phyloP scores from a whole-genome alignment of 2,113 vertebrate species.

The Alaudala cheleensis region DNA sequence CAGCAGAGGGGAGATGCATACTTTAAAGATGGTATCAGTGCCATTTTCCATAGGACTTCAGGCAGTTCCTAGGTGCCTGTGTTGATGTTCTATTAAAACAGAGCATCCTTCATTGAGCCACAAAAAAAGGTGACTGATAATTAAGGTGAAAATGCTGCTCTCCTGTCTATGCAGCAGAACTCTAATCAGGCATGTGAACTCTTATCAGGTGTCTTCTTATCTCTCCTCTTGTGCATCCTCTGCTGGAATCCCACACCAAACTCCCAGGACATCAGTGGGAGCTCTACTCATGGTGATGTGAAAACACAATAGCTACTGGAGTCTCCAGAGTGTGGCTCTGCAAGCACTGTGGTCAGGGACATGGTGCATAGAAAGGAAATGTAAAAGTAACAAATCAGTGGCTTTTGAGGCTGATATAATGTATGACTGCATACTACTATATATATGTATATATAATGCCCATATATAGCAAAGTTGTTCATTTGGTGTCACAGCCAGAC shows the following conservation, averaged over 20 bases:
- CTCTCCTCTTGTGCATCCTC: background rate
- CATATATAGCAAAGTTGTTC: background rate
- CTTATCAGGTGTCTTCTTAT: constrained; percentile 40
- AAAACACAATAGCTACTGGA: background rate
- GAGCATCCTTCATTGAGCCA: background rate
- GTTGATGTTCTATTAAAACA: constrained; percentile 1
- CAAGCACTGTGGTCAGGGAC: background rate
- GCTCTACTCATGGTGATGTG: background rate
- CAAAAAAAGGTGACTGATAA: constrained; percentile 49
- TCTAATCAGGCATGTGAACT: background rate
- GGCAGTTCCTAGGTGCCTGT: background rate
- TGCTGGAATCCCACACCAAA: background rate
- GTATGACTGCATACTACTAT: background rate
- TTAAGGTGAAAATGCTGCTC: constrained; percentile 46
- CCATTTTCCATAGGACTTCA: background rate
- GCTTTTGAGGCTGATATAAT: background rate
- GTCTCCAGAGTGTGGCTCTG: background rate
- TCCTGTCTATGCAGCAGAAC: background rate
- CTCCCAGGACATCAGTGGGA: background rate
- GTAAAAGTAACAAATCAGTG: background rate
- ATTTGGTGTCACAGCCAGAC: background rate
- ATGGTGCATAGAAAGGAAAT: background rate
- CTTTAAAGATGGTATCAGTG: constrained; percentile 25
- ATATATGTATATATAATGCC: background rate
- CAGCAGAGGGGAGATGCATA: background rate